These are phyloP conservation scores for Orchestes rusci DNA, from an alignment of 2,888 invertebrate genomes.

Conservation along the genomic window DNA sequence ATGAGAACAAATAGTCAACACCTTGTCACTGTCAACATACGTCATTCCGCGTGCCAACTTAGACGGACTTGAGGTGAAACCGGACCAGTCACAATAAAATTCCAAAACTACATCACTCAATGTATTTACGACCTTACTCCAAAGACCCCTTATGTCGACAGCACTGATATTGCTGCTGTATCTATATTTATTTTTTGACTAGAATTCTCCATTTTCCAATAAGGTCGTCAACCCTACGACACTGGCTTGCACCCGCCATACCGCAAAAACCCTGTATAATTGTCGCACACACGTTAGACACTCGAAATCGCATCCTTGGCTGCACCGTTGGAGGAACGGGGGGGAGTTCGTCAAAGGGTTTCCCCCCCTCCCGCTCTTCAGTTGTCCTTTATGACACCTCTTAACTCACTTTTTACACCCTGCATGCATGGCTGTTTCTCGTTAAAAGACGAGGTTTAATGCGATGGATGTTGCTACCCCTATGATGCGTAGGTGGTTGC, in stretches of 20 bases:
- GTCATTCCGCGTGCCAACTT: too few species aligned
- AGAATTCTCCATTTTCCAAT: constrained; percentile 1
- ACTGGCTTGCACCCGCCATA: constrained; percentile 15
- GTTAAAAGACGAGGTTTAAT: constrained; percentile 30
- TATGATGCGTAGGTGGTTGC: too few species aligned
- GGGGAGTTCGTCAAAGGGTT: constrained; percentile 31
- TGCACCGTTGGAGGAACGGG: constrained; percentile 14
- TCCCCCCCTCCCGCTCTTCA: constrained; percentile 20
- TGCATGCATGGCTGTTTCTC: constrained; percentile 28
- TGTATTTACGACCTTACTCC: too few species aligned
- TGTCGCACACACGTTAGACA: constrained; percentile 32
- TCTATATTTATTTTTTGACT: too few species aligned
- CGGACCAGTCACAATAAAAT: too few species aligned
- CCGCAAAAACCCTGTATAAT: constrained; percentile 30
- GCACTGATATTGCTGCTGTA: too few species aligned
- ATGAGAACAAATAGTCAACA: too few species aligned
- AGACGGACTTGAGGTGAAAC: too few species aligned
- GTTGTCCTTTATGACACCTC: constrained; percentile 26
- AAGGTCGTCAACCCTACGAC: constrained; percentile 17
- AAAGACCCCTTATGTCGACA: too few species aligned
- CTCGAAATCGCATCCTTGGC: constrained; percentile 31
- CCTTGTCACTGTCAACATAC: too few species aligned
- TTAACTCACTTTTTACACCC: constrained; percentile 35
- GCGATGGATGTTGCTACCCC: too few species aligned
- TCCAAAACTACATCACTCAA: too few species aligned